Percentiles rank a stretch among this genome's conserved stretches.
These are phyloP conservation scores for Notechis scutatus DNA, from an alignment of 2,113 vertebrate genomes.

Conservation along the genomic window DNA sequence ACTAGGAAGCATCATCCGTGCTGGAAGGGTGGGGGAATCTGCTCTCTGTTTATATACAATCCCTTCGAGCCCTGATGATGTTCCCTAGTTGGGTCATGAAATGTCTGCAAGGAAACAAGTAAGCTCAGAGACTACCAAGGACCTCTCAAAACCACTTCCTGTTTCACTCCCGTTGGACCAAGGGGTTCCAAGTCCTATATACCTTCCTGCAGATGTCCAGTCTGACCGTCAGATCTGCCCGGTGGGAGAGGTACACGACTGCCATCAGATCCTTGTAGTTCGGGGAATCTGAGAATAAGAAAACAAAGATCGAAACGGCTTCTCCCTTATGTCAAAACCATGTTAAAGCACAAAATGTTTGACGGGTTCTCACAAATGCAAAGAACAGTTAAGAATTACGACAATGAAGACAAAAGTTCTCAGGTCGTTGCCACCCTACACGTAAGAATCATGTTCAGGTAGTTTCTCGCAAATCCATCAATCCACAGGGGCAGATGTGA, in stretches of 20 bases:
- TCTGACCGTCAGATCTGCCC: slow-evolving; percentile 83
- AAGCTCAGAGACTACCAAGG: neutral
- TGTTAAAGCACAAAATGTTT: no score
- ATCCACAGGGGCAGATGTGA: neutral
- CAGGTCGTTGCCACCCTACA: neutral
- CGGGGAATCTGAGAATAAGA: slow-evolving; percentile 71
- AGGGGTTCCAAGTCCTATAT: neutral
- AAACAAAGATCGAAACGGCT: neutral
- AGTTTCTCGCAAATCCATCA: neutral
- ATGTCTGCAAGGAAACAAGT: neutral
- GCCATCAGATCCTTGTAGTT: slow-evolving; percentile 90
- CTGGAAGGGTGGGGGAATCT: neutral
- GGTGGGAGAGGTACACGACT: slow-evolving; percentile 86
- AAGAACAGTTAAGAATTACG: neutral
- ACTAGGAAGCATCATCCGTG: neutral
- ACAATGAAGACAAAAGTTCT: neutral
- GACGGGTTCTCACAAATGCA: neutral
- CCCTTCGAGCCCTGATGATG: no score
- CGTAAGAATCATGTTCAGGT: neutral
- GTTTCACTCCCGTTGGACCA: neutral
- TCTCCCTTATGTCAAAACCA: neutral
- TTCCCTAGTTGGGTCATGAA: neutral
- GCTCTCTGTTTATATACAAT: no score
- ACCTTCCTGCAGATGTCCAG: slow-evolving; percentile 92
- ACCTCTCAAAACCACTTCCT: neutral